Evolutionary conservation across 2,797 vertebrate species (phyloP), one percentile per base, ranked within the genome.

Genomic region (Rousettus madagascariensis): DNA sequence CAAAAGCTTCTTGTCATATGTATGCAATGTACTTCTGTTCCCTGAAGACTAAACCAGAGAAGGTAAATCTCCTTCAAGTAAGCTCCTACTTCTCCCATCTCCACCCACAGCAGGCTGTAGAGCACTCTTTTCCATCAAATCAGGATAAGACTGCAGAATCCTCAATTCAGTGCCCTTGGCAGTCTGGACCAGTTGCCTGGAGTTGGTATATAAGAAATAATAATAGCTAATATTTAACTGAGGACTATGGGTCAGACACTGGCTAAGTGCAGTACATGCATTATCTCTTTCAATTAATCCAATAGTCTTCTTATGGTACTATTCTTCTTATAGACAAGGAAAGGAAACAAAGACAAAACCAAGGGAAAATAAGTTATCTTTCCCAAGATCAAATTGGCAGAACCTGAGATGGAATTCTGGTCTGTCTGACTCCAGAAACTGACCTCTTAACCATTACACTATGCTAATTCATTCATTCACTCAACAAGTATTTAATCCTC

Each of bases 301-400:
- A 72, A 28, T 82, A 79, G 9, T 91, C 49, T 92, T 94, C 46
- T 66, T 79, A 57, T 79, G 43, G 69, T 75, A 41, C 7, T 69
- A 51, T 94, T 91, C 41, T 93, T 88, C 78, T 93, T 91, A 93
- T 53, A 87, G 33, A 90, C 59, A 86, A 93, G 38, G 72, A 91
- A 92, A 86, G 38, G 72, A 91, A 92, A 86, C 65, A 26, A 65
- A 95, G 43, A 59, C 46, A 69, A 68, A 79, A 59, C 53, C 69
- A 68, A 79, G 36, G 53, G 41, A 84, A 79, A n/a, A 8, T 82
- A 83, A 57, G 36, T 87, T 79, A 71, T 61, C 63, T 93, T 91
- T 83, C 63, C 59, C 28, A 79, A 90, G 26, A 36, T 75, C 91
- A 95, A 46, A 89, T 38, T 68, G 36, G n/a, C 61, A 94, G 82